Evolutionary conservation across 1,140 invertebrate genomes (phyloP), one percentile per base, ranked within the genome.

Genomic region (Lasaia peninsularis): DNA sequence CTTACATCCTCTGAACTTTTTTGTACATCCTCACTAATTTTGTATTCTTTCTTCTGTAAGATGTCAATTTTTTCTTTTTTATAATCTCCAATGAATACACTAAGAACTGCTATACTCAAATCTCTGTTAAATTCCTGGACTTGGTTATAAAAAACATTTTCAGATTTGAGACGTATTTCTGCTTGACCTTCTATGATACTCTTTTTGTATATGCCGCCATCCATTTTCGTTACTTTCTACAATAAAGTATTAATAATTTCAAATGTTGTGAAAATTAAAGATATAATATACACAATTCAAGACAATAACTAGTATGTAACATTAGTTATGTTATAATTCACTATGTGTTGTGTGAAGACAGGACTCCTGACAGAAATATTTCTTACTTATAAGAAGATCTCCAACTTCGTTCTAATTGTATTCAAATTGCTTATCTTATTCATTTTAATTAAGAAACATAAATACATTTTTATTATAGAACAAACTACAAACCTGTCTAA

Each of bases 91-190:
- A 88, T 88, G 78, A 92, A 94, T 14, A 91, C 80, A 62, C 89
- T 91, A 12, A 94, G 65, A 1, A 93, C 93, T 2, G 92, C 89
- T 69, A 94, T 91, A 82, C 93, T 98, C n/a, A 99, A 85, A 90
- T 99, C 98, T 72, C 98, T 91, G 79, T 99, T 99, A 73, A 99
- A 99, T 88, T 99, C 96, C 88, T 99, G 98, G 12, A 98, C 98
- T 2, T 97, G 97, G 90, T 99, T 99, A 75, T 99, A 99, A 88
- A 99, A 99, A 0, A 99, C 97, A 78, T 94, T 92, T 48, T 93
- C 92, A 12, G 89, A 76, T 8, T 91, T 92, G 11, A 94, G 85
- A 10, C 91, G 71, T 60, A 97, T 93, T 72, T 92, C 91, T 1
- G 96, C 96, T 74, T 92, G 89, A 0, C 96, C 96, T 90, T 98